Conservation (phyloP, 2,797 vertebrate genomes). For the Allobates femoralis region DNA sequence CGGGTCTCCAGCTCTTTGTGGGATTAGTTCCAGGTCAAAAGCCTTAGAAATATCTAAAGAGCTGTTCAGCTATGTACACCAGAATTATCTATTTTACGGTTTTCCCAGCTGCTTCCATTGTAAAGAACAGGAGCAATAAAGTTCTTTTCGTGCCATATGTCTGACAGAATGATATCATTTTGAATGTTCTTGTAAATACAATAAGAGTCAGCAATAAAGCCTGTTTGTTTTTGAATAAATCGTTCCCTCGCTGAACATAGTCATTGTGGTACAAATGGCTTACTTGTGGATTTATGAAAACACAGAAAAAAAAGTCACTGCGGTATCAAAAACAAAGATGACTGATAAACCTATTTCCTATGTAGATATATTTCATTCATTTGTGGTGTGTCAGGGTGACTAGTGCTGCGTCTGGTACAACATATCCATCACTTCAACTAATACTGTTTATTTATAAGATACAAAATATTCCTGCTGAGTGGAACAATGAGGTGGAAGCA, state of each 20-base stretch:
- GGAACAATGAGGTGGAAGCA: constrained; percentile 60
- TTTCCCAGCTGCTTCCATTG: constrained; percentile 58
- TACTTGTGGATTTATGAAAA: constrained; percentile 37
- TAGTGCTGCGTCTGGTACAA: constrained; percentile 47
- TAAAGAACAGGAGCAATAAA: constrained; percentile 52
- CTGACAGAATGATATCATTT: constrained; percentile 61
- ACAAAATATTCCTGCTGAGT: constrained; percentile 59
- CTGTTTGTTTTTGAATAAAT: constrained; percentile 55
- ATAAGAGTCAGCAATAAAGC: constrained; percentile 59
- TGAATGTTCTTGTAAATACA: constrained; percentile 61
- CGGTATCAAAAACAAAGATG: constrained; percentile 45
- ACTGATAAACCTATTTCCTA: constrained; percentile 41
- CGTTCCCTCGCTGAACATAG: constrained; percentile 36
- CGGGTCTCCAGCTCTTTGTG: background rate
- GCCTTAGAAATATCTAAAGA: constrained; percentile 40
- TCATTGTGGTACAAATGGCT: constrained; percentile 12
- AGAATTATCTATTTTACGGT: constrained; percentile 42
- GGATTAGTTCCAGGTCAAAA: background rate
- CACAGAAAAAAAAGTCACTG: constrained; percentile 15
- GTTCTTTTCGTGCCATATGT: constrained; percentile 54
- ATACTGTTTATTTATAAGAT: constrained; percentile 63
- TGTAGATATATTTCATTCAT: constrained; percentile 50
- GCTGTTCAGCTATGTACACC: constrained; percentile 27
- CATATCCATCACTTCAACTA: constrained; percentile 56
- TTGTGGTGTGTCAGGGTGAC: constrained; percentile 30